Evolutionary conservation across 2,888 invertebrate genomes (phyloP), one percentile per base, ranked within the genome.

Genomic region (Ceratothoa steindachneri): DNA sequence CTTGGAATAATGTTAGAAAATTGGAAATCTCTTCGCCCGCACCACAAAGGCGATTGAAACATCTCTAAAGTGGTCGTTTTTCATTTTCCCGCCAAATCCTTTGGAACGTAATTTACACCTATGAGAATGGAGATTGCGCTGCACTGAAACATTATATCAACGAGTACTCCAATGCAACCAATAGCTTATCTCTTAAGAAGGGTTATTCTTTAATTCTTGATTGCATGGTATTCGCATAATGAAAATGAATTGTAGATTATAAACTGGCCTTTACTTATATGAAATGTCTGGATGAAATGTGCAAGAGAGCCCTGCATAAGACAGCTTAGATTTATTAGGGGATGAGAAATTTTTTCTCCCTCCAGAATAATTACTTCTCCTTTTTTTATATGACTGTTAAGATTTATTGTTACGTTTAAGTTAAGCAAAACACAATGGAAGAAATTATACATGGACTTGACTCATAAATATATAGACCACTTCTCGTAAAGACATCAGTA

Each of bases 321-420:
- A 55, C 55, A 55, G 55, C 55, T 55, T 22, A 55, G 55, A 55
- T 55, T 55, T 55, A 55, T 55, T 55, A 55, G 19, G 55, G 55
- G 24, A 55, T 55, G 19, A 19, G 55, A 55, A 41, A 41, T 41
- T 9, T 7, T 55, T 22, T 55, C 19, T 55, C 24, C 19, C 55
- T 22, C 19, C 19, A 22, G 55, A 55, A 55, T 55, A 55, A 55
- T 55, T 55, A 55, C 19, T 55, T 55, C 15, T 22, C 19, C 19
- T 55, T 22, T 55, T 22, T 55, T 22, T 55, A 12, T 55, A 12
- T 55, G 19, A 19, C 55, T 55, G 19, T 55, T 22, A 19, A 12
- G 15, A 12, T 55, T 41, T 41, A 41, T 41, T 15, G 41, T 41
- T 41, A 41, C 15, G 5, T 41, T 41, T 41, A 15, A 41, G 41